These are phyloP conservation scores for Cirrhinus molitorella DNA, from an alignment of 2,797 vertebrate species.

Conservation along the genomic window DNA sequence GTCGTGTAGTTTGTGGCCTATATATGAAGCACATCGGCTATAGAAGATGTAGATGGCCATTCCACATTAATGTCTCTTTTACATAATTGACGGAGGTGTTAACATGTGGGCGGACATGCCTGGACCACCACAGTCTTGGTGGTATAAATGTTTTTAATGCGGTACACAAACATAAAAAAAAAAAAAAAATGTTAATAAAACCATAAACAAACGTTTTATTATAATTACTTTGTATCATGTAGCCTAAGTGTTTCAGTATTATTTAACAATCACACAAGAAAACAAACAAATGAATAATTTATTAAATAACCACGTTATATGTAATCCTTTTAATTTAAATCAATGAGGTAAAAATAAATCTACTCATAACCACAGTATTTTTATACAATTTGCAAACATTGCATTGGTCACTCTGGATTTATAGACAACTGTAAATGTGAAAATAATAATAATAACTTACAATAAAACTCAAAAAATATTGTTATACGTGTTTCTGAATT, in stretches of 20 bases:
- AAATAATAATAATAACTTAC: neutral
- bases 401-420: no score
- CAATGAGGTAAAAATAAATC: neutral
- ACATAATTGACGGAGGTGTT: conserved; percentile 28
- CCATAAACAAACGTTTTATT: neutral
- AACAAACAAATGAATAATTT: neutral
- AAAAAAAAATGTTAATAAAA: no score
- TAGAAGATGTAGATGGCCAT: neutral
- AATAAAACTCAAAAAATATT: neutral
- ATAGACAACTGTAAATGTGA: no score
- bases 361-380: neutral
- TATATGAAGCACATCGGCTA: conserved; percentile 5
- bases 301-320: neutral
- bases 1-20: neutral
- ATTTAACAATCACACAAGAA: neutral
- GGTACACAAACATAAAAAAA: no score
- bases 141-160: neutral
- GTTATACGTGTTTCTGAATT: neutral
- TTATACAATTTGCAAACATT: neutral
- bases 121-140: neutral
- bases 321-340: neutral
- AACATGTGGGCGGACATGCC: conserved; percentile 1
- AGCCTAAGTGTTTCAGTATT: neutral
- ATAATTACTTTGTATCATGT: neutral
- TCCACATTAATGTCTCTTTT: conserved; percentile 23